Evolutionary conservation across 2,797 vertebrate genomes (phyloP), one percentile per base, ranked within the genome.

Genomic region (Argya squamiceps): DNA sequence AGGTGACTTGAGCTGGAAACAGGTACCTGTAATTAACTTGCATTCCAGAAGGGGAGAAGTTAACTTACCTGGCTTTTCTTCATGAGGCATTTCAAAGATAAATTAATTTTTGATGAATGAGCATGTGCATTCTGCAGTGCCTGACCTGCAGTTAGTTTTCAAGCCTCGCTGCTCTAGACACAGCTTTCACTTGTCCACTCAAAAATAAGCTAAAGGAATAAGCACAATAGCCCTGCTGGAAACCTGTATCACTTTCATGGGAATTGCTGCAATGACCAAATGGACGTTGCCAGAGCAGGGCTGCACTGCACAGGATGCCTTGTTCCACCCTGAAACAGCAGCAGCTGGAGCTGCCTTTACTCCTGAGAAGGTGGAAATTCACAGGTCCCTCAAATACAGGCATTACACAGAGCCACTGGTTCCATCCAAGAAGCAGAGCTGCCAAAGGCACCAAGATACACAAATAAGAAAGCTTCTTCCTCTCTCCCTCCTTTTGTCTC

Each of bases 21-120:
- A 77, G 76, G 86, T 63, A 95, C 84, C 75, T 89, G 32, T 82
- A 96, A 97, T 97, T 95, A 97, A 89, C 39, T 56, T 43, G 39
- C 86, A 74, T 95, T 97, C 96, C 92, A 95, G 84, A 85, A 82
- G 34, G 73, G 59, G 49, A 92, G 74, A 96, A 88, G 65, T 76
- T 63, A 74, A 90, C 90, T 92, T 47, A 75, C 17, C 84, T 87
- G 64, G 27, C 80, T 85, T 97, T 81, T 89, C 87, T 94, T 77
- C 16, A 8, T 6, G 60, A 77, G 12, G 14, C 49, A 86, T 95
- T 97, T 96, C 96, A 92, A 89, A 93, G 78, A 83, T 15, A 96
- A 95, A 95, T 86, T 94, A 63, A 62, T 77, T 70, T 94, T 93
- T 88, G 81, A 92, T 80, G 62, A 77, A 79, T 74, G n/a, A 94